These are phyloP conservation scores for pig (Sus scrofa) DNA, from an alignment of 2,113 vertebrate genomes.

Conservation along the genomic window DNA sequence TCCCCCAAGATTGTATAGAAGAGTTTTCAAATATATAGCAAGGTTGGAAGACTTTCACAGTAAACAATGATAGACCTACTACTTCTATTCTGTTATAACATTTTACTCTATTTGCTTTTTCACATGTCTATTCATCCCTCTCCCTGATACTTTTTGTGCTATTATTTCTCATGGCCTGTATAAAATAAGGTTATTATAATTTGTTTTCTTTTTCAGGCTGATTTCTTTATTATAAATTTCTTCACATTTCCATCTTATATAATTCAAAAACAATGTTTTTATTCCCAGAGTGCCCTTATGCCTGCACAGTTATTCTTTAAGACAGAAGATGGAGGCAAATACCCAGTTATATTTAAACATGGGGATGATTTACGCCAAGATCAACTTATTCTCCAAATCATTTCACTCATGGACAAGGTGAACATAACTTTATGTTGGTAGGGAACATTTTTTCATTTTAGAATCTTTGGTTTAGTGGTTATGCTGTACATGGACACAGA, in stretches of 20 bases:
- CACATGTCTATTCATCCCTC: background rate
- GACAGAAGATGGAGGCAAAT: constrained; percentile 95
- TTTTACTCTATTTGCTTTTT: background rate
- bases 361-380: constrained; percentile 98
- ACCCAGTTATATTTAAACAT: constrained; percentile 99
- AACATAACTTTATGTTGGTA: constrained; percentile 32
- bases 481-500: background rate
- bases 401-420: constrained; percentile 99
- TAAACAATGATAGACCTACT: background rate
- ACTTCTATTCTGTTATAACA: background rate
- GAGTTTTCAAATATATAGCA: background rate
- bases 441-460: background rate
- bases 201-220: background rate
- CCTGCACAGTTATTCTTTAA: constrained; percentile 98
- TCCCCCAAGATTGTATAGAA: background rate
- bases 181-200: background rate
- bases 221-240: constrained; percentile 20
- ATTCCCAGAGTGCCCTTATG: constrained; percentile 96
- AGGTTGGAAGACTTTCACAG: background rate
- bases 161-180: background rate
- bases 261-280: constrained; percentile 32
- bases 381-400: constrained; percentile 99
- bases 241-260: background rate
- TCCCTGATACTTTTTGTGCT: background rate
- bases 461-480: background rate